Evolutionary conservation across 1,140 invertebrate species (phyloP).

Genomic region (Diachasma alloeum): DNA sequence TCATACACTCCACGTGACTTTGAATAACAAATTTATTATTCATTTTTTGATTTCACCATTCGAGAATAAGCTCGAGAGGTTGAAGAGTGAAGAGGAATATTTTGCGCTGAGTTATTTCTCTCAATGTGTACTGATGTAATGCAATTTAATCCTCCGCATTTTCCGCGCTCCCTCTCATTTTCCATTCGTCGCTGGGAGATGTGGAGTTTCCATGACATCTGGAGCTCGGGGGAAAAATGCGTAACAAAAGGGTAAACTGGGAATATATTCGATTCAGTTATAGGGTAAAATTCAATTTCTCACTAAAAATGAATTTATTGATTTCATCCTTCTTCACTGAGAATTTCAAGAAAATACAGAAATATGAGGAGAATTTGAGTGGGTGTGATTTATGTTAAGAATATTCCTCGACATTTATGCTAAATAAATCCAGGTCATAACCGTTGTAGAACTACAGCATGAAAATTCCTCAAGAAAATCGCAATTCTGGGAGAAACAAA

Average conservation of each 20-base stretch:
- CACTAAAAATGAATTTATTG: background rate
- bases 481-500: no score
- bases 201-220: background rate
- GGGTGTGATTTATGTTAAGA: background rate
- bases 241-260: background rate
- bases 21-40: background rate
- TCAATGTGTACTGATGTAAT: slow-evolving; percentile 1
- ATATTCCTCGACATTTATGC: background rate
- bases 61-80: background rate
- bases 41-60: background rate
- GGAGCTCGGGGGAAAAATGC: background rate
- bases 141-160: background rate
- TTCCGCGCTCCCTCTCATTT: background rate
- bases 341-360: background rate
- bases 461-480: no score
- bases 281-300: background rate
- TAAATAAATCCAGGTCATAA: background rate
- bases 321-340: background rate
- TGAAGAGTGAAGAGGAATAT: background rate
- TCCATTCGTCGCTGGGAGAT: background rate
- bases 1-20: background rate
- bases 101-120: background rate
- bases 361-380: background rate
- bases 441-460: no score
- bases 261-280: background rate